Conservation (phyloP, 2,797 vertebrate genomes). For the Pantherophis alleghaniensis region DNA sequence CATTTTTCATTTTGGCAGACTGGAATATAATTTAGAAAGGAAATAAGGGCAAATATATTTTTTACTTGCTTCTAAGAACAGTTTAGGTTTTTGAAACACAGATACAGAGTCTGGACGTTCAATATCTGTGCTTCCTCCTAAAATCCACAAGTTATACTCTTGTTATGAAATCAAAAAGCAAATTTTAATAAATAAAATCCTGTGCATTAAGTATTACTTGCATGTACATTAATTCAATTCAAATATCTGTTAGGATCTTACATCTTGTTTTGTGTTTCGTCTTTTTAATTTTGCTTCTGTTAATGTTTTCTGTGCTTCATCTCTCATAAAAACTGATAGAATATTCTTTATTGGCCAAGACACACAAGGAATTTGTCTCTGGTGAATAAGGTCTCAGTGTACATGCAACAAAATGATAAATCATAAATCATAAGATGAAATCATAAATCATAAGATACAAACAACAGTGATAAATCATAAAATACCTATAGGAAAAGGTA, state of each 20-base stretch:
- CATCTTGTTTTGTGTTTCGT: neutral
- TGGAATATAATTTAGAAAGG: neutral
- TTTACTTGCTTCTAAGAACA: neutral
- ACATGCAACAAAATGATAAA: neutral
- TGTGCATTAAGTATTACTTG: neutral
- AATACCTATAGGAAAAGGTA: neutral
- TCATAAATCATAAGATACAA: neutral
- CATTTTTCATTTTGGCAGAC: neutral
- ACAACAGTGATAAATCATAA: neutral
- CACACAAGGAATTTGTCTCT: neutral
- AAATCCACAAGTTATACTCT: neutral
- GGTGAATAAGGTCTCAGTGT: neutral
- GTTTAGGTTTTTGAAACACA: neutral
- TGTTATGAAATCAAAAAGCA: neutral
- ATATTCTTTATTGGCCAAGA: neutral
- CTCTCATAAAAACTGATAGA: neutral
- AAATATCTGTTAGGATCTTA: neutral
- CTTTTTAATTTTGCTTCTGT: neutral
- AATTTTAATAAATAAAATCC: neutral
- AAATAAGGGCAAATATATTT: neutral
- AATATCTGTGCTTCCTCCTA: neutral
- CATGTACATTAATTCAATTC: neutral
- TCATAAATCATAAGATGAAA: neutral
- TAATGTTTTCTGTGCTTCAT: neutral
- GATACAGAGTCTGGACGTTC: neutral